Conservation (phyloP, 2,797 vertebrate genomes). For the Cygnus olor region DNA sequence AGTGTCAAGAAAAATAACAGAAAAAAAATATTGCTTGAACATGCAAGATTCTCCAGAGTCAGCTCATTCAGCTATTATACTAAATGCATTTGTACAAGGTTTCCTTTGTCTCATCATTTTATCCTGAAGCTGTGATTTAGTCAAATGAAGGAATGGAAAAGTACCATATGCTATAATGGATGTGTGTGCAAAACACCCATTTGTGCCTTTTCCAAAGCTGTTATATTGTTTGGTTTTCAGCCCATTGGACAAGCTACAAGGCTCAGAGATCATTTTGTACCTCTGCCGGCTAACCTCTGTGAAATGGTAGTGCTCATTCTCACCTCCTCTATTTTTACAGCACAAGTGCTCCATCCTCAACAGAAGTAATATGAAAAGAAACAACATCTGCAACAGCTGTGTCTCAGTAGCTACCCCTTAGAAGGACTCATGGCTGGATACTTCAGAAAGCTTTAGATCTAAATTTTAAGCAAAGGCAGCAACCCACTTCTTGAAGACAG, state of each 20-base stretch:
- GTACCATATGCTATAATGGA: not conserved
- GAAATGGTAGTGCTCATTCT: not conserved
- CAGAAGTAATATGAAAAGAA: not conserved
- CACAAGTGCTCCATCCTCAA: not conserved
- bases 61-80: conserved; percentile 49
- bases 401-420: not conserved
- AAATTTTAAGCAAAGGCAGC: not conserved
- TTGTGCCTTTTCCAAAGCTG: not conserved
- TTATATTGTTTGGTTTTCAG: not conserved
- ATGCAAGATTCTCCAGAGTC: conserved; percentile 43
- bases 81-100: conserved; percentile 28
- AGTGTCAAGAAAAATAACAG: conserved; percentile 37
- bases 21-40: conserved; percentile 20
- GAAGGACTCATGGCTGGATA: not conserved
- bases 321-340: not conserved
- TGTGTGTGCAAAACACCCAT: not conserved
- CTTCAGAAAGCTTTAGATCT: not conserved
- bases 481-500: not conserved
- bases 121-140: conserved; percentile 44
- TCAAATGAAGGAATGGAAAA: not conserved
- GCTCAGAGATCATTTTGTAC: not conserved
- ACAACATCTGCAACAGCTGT: not conserved
- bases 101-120: conserved; percentile 41
- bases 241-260: not conserved
- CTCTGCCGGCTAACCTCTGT: not conserved